Evolutionary conservation across 1,140 invertebrate species (phyloP).

Genomic region (Megathymus violae): DNA sequence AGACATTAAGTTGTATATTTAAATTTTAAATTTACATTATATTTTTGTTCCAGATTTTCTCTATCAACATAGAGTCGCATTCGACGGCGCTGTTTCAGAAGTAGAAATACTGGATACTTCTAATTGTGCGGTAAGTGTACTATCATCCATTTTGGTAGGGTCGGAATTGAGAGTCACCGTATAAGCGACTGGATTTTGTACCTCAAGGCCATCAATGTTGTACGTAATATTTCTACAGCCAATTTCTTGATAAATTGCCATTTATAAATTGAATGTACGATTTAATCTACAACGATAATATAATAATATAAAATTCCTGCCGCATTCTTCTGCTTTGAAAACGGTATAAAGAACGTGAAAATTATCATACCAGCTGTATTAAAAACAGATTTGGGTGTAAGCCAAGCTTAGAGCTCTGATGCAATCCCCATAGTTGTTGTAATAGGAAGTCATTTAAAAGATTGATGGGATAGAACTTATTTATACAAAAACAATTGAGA

Average conservation of each 20-base stretch:
- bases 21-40: too few species aligned
- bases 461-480: conserved; percentile 63
- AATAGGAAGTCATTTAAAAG: conserved; percentile 54
- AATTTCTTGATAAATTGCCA: too few species aligned
- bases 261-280: too few species aligned
- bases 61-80: conserved; percentile 90
- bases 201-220: too few species aligned
- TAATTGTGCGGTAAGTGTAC: conserved; percentile 89
- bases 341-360: conserved; percentile 22
- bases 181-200: too few species aligned
- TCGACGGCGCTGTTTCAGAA: conserved; percentile 91
- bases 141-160: not conserved
- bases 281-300: conserved; percentile 2
- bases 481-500: conserved; percentile 77
- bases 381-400: not conserved
- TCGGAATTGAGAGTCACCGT: too few species aligned
- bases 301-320: not conserved
- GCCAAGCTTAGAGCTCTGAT: conserved; percentile 13
- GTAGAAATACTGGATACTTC: conserved; percentile 93
- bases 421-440: conserved; percentile 21
- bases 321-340: conserved; percentile 13
- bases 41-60: conserved; percentile 90
- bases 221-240: too few species aligned
- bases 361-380: conserved; percentile 24
- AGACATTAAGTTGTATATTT: too few species aligned